Percentiles rank a stretch among this genome's conserved stretches.
phyloP scores from a whole-genome alignment of 2,888 invertebrate genomes.

The Spatulosminthurus flaviceps region DNA sequence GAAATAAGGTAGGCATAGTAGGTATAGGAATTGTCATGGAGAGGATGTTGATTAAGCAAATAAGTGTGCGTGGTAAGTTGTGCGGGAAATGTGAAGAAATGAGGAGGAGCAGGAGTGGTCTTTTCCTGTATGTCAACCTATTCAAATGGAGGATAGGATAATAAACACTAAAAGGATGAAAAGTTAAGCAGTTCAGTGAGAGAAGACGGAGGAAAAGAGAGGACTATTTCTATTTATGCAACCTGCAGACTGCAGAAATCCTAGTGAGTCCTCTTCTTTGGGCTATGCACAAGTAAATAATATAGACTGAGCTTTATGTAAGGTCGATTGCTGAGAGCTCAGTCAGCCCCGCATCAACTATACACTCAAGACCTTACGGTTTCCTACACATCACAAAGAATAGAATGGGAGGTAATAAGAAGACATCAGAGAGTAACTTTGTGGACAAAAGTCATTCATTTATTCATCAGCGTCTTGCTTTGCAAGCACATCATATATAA shows the following conservation, averaged over 20 bases:
- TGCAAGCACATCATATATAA: constrained; percentile 7
- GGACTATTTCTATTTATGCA: constrained; percentile 10
- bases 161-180: too few species aligned
- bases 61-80: constrained; percentile 40
- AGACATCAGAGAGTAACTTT: constrained; percentile 26
- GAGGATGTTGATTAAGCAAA: constrained; percentile 37
- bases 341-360: not conserved
- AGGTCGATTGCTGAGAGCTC: not conserved
- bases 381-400: constrained; percentile 28
- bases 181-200: not conserved
- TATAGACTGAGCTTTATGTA: not conserved
- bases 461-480: constrained; percentile 29
- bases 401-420: constrained; percentile 24
- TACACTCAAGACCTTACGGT: constrained; percentile 21
- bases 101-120: constrained; percentile 41
- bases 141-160: not conserved
- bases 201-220: not conserved
- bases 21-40: constrained; percentile 27
- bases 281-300: not conserved
- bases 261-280: too few species aligned
- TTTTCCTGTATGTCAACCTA: constrained; percentile 42
- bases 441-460: constrained; percentile 41
- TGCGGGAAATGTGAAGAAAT: constrained; percentile 32
- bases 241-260: not conserved
- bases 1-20: too few species aligned